Evolutionary conservation across 2,113 vertebrate genomes (phyloP).

Genomic region (Nannobrachium achirus): DNA sequence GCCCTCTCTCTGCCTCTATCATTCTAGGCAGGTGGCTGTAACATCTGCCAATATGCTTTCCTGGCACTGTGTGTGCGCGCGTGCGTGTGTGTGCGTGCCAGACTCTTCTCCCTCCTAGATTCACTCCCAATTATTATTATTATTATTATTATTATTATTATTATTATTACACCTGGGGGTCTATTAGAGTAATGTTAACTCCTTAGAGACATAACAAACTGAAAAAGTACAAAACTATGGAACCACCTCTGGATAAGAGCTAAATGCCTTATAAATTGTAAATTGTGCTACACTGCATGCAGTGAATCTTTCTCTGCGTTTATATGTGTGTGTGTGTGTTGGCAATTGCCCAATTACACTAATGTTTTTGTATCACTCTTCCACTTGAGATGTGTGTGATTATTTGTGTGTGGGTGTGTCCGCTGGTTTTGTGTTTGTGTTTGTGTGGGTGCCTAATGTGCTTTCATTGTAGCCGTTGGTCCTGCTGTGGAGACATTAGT

Average conservation of each 20-base stretch:
- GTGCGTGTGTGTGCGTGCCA: conserved; percentile 1
- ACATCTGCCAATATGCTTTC: conserved; percentile 43
- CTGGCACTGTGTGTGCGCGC: conserved; percentile 25
- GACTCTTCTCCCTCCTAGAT: no score
- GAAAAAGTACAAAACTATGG: no score
- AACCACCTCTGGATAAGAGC: background rate
- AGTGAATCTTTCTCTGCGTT: background rate
- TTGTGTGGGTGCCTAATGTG: conserved; percentile 15
- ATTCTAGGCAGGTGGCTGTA: conserved; percentile 44
- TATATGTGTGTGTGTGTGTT: conserved; percentile 10
- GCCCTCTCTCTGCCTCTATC: conserved; percentile 30
- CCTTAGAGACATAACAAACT: no score
- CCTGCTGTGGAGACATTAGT: conserved; percentile 26
- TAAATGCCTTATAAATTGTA: background rate
- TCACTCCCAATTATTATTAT: no score
- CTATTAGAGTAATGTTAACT: no score
- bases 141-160: no score
- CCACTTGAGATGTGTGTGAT: background rate
- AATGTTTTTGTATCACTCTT: background rate
- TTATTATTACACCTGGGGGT: no score
- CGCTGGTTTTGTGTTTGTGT: conserved; percentile 3
- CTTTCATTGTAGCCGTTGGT: conserved; percentile 42
- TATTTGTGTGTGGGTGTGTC: background rate
- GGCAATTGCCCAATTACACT: conserved; percentile 21
- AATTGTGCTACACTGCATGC: background rate